Evolutionary conservation across 2,888 invertebrate species (phyloP).

Genomic region (Balanococcus diminutus): DNA sequence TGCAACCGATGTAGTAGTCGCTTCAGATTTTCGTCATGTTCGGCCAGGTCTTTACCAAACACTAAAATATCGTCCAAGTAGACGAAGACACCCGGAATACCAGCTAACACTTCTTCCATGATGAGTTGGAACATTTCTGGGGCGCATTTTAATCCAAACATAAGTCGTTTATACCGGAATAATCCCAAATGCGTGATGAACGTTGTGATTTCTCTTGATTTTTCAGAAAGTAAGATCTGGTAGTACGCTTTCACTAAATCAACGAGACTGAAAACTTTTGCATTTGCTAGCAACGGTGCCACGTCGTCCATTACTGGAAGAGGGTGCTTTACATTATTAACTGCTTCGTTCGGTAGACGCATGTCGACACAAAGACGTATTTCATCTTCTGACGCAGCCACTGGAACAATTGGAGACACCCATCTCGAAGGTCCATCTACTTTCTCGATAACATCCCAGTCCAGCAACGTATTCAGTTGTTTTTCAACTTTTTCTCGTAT

Average conservation of each 20-base stretch:
- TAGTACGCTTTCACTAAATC: constrained; percentile 10
- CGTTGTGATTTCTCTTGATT: constrained; percentile 21
- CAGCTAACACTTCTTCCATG: background rate
- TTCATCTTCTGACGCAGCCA: background rate
- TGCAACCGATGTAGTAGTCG: too few species aligned
- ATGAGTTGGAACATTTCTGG: background rate
- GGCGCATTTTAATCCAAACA: background rate
- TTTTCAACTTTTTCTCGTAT: background rate
- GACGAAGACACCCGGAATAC: background rate
- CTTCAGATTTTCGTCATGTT: background rate
- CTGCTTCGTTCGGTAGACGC: background rate
- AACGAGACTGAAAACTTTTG: background rate
- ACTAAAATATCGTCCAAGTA: background rate
- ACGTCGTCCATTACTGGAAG: constrained; percentile 12
- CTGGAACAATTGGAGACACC: background rate
- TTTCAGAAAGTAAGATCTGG: background rate
- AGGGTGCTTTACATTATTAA: background rate
- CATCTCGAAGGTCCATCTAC: background rate
- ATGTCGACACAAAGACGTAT: background rate
- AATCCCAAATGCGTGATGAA: background rate
- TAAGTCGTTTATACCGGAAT: background rate
- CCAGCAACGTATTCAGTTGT: background rate
- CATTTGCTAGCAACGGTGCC: background rate
- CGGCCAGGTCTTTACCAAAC: background rate
- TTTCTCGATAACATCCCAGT: background rate